Percentiles rank a stretch among this genome's conserved stretches.
Conservation (phyloP, 2,888 invertebrate genomes). For the Caenorhabditis auriculariae region DNA sequence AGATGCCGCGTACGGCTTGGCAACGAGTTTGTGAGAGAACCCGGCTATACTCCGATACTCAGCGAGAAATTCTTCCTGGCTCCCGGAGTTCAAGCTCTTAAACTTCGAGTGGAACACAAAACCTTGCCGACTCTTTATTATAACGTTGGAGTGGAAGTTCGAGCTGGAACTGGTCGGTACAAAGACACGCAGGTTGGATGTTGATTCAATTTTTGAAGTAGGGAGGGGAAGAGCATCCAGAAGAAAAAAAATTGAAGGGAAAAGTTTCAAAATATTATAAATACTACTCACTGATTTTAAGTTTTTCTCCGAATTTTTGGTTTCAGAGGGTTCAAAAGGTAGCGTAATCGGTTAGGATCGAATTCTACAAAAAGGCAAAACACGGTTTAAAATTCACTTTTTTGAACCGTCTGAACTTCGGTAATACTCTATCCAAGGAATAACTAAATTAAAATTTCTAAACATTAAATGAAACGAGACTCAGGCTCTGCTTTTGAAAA, state of each 20-base stretch:
- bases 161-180: constrained; percentile 80
- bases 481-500: too few species aligned
- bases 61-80: constrained; percentile 45
- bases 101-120: constrained; percentile 47
- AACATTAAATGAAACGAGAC: too few species aligned
- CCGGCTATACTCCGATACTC: constrained; percentile 42
- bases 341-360: too few species aligned
- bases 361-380: too few species aligned
- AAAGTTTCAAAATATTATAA: not conserved
- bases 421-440: too few species aligned
- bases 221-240: too few species aligned
- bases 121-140: constrained; percentile 39
- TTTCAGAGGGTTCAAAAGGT: too few species aligned
- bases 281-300: not conserved
- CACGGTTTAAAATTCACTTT: too few species aligned
- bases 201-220: too few species aligned
- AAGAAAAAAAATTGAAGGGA: not conserved
- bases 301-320: too few species aligned
- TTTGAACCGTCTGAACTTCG: too few species aligned
- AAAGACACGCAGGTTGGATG: constrained; percentile 83
- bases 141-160: constrained; percentile 78
- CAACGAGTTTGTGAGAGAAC: constrained; percentile 28
- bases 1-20: constrained; percentile 47
- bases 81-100: constrained; percentile 55
- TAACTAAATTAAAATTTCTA: too few species aligned